phyloP scores from a whole-genome alignment of 2,113 vertebrate genomes.

The Entomyzon cyanotis region DNA sequence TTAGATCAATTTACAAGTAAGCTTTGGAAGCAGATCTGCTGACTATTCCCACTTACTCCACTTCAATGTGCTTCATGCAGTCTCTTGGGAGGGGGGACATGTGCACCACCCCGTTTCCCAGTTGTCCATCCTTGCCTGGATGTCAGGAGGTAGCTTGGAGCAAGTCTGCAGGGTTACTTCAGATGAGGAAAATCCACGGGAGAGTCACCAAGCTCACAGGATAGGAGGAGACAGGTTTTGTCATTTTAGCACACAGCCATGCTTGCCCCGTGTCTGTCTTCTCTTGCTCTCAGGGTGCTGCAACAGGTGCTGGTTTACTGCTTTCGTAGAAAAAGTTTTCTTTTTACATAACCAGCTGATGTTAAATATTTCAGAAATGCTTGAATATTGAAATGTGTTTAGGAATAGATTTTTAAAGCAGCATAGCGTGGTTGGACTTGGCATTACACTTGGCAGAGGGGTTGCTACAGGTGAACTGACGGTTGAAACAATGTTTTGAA shows the following conservation, averaged over 20 bases:
- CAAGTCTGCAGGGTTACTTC: neutral
- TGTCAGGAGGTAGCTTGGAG: neutral
- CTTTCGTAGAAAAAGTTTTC: neutral
- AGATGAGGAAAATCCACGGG: neutral
- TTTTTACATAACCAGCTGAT: neutral
- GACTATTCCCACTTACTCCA: neutral
- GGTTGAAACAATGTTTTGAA: neutral
- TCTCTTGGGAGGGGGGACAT: neutral
- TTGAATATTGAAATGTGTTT: neutral
- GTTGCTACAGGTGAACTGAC: neutral
- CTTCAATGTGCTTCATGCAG: neutral
- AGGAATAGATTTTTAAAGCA: neutral
- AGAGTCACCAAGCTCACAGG: neutral
- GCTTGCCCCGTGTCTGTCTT: neutral
- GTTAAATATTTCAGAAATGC: neutral
- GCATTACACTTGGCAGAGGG: neutral
- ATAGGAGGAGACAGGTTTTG: neutral
- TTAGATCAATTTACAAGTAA: neutral
- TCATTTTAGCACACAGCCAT: neutral
- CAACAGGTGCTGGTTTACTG: neutral
- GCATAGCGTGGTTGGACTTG: neutral
- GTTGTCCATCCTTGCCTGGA: neutral
- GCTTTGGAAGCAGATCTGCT: neutral
- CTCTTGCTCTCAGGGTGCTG: neutral
- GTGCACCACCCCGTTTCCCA: accelerated